A percentile compares a stretch with the other conserved stretches of the same genome.
These are phyloP conservation scores for Oreochromis tanganicae DNA, from an alignment of 2,113 vertebrate genomes.

Conservation along the genomic window DNA sequence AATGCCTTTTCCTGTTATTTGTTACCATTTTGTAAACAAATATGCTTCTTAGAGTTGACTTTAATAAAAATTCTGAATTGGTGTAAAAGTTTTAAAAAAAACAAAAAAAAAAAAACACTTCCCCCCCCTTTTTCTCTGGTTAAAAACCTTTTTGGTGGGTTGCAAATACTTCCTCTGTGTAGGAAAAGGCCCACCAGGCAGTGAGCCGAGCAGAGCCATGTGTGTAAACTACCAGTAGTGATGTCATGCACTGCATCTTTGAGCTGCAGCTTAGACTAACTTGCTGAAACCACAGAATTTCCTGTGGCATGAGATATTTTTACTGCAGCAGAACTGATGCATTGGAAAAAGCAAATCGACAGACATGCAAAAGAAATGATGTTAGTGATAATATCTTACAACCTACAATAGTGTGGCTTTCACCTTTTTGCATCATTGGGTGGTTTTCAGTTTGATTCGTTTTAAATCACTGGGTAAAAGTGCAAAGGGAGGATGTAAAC, in stretches of 20 bases:
- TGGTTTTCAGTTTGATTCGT: background rate
- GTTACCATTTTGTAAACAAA: background rate
- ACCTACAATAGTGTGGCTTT: background rate
- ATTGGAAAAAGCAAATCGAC: background rate
- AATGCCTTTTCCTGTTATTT: background rate
- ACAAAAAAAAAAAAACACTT: rapidly evolving
- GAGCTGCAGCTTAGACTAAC: background rate
- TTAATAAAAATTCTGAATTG: background rate
- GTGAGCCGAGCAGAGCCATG: background rate
- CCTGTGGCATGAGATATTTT: conserved; percentile 35
- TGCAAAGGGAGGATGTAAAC: background rate
- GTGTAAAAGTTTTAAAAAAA: background rate
- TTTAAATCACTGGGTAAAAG: background rate
- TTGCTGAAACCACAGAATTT: conserved; percentile 34
- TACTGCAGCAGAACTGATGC: background rate
- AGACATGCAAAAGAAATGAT: background rate
- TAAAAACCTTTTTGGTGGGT: background rate
- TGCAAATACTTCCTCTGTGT: background rate
- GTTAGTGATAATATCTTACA: background rate
- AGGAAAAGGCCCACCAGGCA: background rate
- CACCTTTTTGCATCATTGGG: background rate
- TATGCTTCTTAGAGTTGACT: background rate
- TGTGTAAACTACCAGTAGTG: background rate
- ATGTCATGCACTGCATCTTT: background rate
- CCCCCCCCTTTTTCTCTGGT: background rate